A percentile compares a stretch with the other conserved stretches of the same genome.
phyloP scores from a whole-genome alignment of 2,888 invertebrate species.

The Cephus rjabovi region DNA sequence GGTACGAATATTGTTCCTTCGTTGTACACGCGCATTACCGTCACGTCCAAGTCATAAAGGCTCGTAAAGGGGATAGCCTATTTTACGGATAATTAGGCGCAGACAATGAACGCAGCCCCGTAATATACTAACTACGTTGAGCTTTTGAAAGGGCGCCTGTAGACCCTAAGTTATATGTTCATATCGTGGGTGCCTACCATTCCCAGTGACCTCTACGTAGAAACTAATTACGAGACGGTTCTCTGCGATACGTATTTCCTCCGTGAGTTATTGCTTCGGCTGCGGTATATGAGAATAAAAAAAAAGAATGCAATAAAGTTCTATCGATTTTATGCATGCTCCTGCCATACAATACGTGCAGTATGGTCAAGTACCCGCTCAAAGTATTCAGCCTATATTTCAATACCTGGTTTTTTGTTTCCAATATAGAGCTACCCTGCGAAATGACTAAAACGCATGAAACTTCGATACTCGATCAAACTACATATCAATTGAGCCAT shows the following conservation, averaged over 20 bases:
- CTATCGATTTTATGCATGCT: background rate
- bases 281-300: background rate
- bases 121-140: slow-evolving; percentile 8
- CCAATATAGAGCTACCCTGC: background rate
- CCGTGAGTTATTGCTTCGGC: background rate
- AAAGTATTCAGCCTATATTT: background rate
- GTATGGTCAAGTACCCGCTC: background rate
- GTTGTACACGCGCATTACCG: background rate
- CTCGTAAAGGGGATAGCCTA: slow-evolving; percentile 25
- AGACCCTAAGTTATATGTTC: background rate
- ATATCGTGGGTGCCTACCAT: background rate
- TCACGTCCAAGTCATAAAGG: slow-evolving; percentile 25
- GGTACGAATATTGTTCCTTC: background rate
- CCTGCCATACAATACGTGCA: background rate
- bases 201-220: background rate
- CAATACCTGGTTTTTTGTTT: background rate
- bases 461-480: background rate
- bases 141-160: slow-evolving; percentile 1
- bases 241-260: background rate
- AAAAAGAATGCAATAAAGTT: background rate
- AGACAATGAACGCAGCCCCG: slow-evolving; percentile 22
- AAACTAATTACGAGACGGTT: background rate
- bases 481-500: background rate
- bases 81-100: slow-evolving; percentile 39
- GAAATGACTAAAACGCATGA: background rate